Base-by-base conservation (phyloP, 2,797 vertebrate species). In the Hemibagrus guttatus region DNA sequence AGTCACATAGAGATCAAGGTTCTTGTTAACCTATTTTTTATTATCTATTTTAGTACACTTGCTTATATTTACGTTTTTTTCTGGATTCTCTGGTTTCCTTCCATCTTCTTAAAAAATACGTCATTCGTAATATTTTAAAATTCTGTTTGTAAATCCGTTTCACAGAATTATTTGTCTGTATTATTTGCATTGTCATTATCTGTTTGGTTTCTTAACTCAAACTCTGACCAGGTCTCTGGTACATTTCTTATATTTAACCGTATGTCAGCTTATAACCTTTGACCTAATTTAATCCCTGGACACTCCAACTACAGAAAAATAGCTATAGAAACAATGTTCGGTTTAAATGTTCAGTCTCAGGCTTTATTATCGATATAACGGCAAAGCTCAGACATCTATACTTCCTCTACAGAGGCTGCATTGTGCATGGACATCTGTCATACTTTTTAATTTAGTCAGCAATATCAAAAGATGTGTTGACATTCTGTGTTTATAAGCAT, bases 261-360 rank as follows among this genome's bases (percentile, higher is more conserved):
- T 14, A 72, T 72, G 69, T 46, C 21, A 21, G 23, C 71, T 23
- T 14, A 49, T n/a, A 16, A 21, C 19, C 8, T 71, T 31, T 42
- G 19, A 52, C 23, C 11, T 42, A 17, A 26, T 46, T 23, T 35
- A 9, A 46, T 46, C 21, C 63, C 86, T 91, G 86, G 88, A 81
- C 82, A 89, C 63, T 82, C 84, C 80, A 81, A 86, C 78, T 87
- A 84, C 86, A 86, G 88, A 81, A 82, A 89, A 86, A 81, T 0
- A n/a, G 26, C n/a, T 76, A 87, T 58, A 71, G 28, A n/a, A 23
- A 0, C 21, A 4, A 1, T 31, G n/a, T 58, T 35, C 7, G 8
- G 49, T 61, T 64, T 17, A 42, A 46, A 61, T 39, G 2, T 46
- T 39, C 5, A 1, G 79, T 64, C 59, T 49, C 16, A 1, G 16